Evolutionary conservation across 2,888 invertebrate species (phyloP).

Genomic region (Phragmatobia fuliginosa): DNA sequence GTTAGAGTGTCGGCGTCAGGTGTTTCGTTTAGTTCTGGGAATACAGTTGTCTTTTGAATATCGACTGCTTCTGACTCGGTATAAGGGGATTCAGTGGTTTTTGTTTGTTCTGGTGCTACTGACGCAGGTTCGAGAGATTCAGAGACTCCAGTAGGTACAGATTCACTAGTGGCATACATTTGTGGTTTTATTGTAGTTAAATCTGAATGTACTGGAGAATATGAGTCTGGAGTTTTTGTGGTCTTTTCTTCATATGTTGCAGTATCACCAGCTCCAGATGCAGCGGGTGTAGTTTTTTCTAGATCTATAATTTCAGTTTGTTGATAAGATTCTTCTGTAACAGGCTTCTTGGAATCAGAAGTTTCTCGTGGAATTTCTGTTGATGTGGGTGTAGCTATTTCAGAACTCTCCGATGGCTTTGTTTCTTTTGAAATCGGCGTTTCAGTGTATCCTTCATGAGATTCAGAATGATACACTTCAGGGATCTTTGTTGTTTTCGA

Average conservation of each 20-base stretch:
- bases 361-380: conserved; percentile 20
- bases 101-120: conserved; percentile 12
- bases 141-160: conserved; percentile 20
- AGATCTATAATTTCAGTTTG: conserved; percentile 16
- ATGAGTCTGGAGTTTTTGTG: conserved; percentile 25
- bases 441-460: conserved; percentile 9
- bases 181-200: conserved; percentile 20
- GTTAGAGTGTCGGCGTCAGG: conserved; percentile 13
- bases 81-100: conserved; percentile 13
- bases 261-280: conserved; percentile 23
- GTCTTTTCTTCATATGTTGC: conserved; percentile 25
- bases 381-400: conserved; percentile 13
- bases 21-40: conserved; percentile 23
- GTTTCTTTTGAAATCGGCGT: background rate
- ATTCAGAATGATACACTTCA: conserved; percentile 8
- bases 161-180: conserved; percentile 19
- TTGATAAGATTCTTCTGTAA: conserved; percentile 12
- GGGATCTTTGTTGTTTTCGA: conserved; percentile 22
- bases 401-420: background rate
- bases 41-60: conserved; percentile 17
- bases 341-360: conserved; percentile 16
- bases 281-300: conserved; percentile 22
- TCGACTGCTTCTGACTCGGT: conserved; percentile 17
- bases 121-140: conserved; percentile 18
- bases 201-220: conserved; percentile 15